phyloP scores from a whole-genome alignment of 2,113 vertebrate species.

The Rhabdomys dilectus region DNA sequence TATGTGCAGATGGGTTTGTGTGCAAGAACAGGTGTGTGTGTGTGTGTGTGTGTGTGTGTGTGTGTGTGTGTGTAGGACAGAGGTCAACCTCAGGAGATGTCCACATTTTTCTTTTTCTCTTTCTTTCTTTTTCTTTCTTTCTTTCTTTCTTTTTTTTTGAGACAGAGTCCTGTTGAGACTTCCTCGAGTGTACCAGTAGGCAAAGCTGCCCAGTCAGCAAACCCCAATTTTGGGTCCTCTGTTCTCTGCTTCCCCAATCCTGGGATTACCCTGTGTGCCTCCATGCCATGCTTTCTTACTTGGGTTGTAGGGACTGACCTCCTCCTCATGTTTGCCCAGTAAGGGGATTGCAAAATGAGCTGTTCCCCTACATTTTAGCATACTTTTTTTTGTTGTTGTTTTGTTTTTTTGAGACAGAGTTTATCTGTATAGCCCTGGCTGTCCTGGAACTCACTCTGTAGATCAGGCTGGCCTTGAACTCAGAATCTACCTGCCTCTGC shows the following conservation, averaged over 20 bases:
- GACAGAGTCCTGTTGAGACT: background rate
- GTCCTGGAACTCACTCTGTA: no score
- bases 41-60: background rate
- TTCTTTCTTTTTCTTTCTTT: no score
- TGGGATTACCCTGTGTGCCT: background rate
- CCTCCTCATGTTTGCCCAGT: fast-evolving
- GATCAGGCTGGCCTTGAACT: no score
- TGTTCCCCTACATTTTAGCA: background rate
- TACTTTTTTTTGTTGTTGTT: no score
- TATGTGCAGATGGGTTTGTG: no score
- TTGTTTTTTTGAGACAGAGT: no score
- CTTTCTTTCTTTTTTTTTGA: background rate
- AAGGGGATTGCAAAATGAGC: background rate
- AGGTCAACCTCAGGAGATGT: background rate
- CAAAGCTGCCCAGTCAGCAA: no score
- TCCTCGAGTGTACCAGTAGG: background rate
- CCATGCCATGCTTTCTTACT: background rate
- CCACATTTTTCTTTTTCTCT: no score
- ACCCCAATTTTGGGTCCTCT: no score
- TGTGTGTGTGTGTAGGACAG: background rate
- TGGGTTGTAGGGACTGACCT: background rate
- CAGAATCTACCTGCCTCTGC: no score
- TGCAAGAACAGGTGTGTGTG: background rate
- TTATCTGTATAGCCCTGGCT: no score
- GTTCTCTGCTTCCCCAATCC: background rate